Percentiles rank a stretch among this genome's conserved stretches.
These are phyloP conservation scores for Valencia hispanica DNA, from an alignment of 2,797 vertebrate genomes.

Conservation along the genomic window DNA sequence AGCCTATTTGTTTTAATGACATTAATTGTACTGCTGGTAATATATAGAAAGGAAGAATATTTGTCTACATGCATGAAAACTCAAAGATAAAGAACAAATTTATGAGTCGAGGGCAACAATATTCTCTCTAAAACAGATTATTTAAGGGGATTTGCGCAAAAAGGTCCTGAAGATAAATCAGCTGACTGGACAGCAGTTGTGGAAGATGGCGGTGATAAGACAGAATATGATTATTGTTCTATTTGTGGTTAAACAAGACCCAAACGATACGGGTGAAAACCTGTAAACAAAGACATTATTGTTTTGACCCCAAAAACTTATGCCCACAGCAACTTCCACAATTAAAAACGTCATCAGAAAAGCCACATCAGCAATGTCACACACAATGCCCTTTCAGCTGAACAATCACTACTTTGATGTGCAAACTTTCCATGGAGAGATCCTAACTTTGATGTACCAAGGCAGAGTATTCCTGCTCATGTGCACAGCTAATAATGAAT, in stretches of 20 bases:
- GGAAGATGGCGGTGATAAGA: background rate
- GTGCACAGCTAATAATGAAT: constrained; percentile 15
- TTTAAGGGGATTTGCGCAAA: constrained; percentile 26
- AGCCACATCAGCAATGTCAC: constrained; percentile 65
- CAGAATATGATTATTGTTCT: constrained; percentile 41
- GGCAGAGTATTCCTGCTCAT: constrained; percentile 24
- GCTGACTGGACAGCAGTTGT: constrained; percentile 48
- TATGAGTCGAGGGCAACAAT: background rate
- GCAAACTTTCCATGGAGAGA: constrained; percentile 41
- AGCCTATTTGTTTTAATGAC: constrained; percentile 35
- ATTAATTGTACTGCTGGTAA: constrained; percentile 37
- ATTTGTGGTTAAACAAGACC: constrained; percentile 75
- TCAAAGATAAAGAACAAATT: constrained; percentile 18
- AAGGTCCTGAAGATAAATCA: constrained; percentile 39
- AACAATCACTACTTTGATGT: constrained; percentile 42
- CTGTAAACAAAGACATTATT: constrained; percentile 69
- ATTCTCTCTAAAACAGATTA: constrained; percentile 26
- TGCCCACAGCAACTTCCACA: constrained; percentile 65
- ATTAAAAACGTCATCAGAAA: constrained; percentile 62
- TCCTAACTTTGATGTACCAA: constrained; percentile 47
- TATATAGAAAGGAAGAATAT: constrained; percentile 24
- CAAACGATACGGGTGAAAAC: constrained; percentile 63
- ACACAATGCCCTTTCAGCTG: constrained; percentile 72
- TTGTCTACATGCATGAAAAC: constrained; percentile 11
- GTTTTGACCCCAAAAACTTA: constrained; percentile 63